Conservation (phyloP, 2,113 vertebrate species). For the Corydoras sp. region DNA sequence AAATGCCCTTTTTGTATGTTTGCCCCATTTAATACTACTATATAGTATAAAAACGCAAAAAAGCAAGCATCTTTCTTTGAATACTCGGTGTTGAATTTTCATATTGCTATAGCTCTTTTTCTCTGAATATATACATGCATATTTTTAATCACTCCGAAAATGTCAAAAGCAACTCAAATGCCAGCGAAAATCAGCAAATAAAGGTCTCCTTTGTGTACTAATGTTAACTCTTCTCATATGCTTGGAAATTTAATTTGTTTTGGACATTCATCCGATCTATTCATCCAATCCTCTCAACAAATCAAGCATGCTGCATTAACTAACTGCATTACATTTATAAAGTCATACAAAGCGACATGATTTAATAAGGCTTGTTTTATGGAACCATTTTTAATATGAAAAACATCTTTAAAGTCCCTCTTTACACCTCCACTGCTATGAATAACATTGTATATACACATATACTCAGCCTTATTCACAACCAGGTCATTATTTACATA, state of each 20-base stretch:
- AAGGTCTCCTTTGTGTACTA: conserved; percentile 1
- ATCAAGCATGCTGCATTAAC: conserved; percentile 5
- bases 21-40: no score
- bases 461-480: no score
- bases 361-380: conserved; percentile 18
- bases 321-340: conserved; percentile 1
- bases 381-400: no score
- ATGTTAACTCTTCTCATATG: conserved; percentile 14
- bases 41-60: no score
- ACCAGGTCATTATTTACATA: conserved; percentile 32
- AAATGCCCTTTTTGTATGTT: no score
- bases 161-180: not conserved
- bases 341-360: conserved; percentile 11
- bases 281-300: conserved; percentile 19
- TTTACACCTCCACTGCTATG: not conserved
- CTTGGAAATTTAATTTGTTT: conserved; percentile 7
- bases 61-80: not conserved
- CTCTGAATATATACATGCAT: conserved; percentile 7
- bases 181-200: conserved; percentile 7
- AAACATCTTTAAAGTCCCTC: conserved; percentile 8
- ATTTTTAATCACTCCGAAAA: conserved; percentile 6
- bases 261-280: conserved; percentile 20
- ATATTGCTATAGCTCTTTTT: conserved; percentile 10
- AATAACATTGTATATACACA: no score
- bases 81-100: not conserved